A percentile compares a stretch with the other conserved stretches of the same genome.
phyloP scores from a whole-genome alignment of 2,113 vertebrate genomes.

The Ibidorhyncha struthersii region DNA sequence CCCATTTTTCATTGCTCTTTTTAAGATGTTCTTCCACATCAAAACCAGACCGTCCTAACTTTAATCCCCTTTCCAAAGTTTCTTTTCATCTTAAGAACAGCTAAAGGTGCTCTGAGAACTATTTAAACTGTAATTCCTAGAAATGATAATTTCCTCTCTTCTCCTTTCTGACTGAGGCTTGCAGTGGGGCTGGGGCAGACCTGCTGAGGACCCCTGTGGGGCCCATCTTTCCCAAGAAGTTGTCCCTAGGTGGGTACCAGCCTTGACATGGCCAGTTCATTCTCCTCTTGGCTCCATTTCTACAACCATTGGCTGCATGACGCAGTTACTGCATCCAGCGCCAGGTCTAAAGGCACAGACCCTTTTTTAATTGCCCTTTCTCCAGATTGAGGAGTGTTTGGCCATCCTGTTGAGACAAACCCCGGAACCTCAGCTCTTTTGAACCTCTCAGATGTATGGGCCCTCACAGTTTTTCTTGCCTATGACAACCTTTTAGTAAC shows the following conservation, averaged over 20 bases:
- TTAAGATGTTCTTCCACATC: not conserved
- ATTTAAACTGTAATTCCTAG: not conserved
- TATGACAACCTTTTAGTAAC: not conserved
- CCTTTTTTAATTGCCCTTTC: not conserved
- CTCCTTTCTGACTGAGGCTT: not conserved
- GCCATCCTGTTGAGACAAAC: not conserved
- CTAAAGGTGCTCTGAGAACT: not conserved
- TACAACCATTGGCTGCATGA: not conserved
- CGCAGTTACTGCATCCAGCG: not conserved
- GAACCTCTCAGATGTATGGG: not conserved
- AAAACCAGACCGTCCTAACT: not conserved
- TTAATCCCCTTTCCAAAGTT: slow-evolving; percentile 6
- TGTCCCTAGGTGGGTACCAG: not conserved
- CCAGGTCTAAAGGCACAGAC: not conserved
- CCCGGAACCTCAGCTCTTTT: not conserved
- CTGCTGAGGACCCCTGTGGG: not conserved
- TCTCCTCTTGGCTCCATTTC: not conserved
- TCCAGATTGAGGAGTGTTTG: not conserved
- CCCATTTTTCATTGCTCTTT: not conserved
- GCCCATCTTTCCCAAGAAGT: not conserved
- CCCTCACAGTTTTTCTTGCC: not conserved
- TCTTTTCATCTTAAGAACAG: not conserved
- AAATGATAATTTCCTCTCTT: not conserved
- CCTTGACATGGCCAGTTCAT: not conserved
- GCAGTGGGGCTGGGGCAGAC: not conserved